phyloP scores from a whole-genome alignment of 2,888 invertebrate species.

The Pogonocherus hispidulus region DNA sequence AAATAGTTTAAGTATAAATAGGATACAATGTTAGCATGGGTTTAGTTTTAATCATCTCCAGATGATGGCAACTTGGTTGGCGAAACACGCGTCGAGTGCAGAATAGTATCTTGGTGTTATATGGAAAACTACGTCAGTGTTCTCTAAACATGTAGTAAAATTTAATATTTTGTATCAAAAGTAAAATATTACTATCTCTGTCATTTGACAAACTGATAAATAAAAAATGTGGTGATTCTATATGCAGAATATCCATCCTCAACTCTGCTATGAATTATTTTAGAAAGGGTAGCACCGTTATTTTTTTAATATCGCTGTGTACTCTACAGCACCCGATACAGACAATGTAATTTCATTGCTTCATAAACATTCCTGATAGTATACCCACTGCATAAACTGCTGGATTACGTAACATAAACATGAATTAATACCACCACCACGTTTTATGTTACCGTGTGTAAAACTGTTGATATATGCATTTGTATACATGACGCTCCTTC shows the following conservation, averaged over 20 bases:
- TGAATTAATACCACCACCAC: neutral
- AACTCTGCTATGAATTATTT: neutral
- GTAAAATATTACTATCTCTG: too few species aligned
- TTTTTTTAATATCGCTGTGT: neutral
- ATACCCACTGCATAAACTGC: constrained; percentile 1
- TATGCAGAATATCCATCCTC: neutral
- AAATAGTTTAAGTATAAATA: too few species aligned
- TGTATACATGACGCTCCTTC: neutral
- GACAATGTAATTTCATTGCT: neutral
- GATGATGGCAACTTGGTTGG: too few species aligned
- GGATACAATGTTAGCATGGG: too few species aligned
- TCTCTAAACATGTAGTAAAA: too few species aligned
- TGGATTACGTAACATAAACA: neutral
- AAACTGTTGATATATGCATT: neutral
- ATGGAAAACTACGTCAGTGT: too few species aligned
- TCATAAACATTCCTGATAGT: neutral
- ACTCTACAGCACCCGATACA: neutral
- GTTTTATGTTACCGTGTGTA: neutral
- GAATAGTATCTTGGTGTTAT: too few species aligned
- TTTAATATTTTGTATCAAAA: too few species aligned
- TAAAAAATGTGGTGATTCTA: too few species aligned
- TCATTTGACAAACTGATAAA: too few species aligned
- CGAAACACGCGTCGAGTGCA: too few species aligned
- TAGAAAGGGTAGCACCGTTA: neutral
- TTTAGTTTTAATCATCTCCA: too few species aligned